Evolutionary conservation across 1,140 invertebrate species (phyloP).

Genomic region (Rhopalosiphum maidis): DNA sequence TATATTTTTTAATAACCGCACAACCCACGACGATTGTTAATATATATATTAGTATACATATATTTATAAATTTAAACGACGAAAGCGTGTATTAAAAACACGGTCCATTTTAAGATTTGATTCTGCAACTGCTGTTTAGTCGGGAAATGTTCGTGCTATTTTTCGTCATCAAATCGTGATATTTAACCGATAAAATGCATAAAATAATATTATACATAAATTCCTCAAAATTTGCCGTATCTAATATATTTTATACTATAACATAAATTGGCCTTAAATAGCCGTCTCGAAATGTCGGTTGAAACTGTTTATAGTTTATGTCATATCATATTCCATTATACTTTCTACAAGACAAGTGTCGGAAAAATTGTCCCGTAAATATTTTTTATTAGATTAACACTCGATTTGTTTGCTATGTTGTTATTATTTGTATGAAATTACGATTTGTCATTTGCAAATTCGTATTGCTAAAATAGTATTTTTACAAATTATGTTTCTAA

Average conservation of each 20-base stretch:
- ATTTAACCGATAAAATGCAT: neutral
- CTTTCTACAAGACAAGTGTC: neutral
- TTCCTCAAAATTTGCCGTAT: neutral
- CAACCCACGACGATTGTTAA: neutral
- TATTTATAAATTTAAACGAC: neutral
- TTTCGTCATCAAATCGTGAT: neutral
- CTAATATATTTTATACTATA: neutral
- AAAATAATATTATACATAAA: slow-evolving; percentile 13
- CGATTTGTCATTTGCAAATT: neutral
- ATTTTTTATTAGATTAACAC: slow-evolving; percentile 9
- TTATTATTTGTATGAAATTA: neutral
- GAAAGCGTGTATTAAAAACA: neutral
- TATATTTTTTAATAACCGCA: neutral
- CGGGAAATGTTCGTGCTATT: neutral
- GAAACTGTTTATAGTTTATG: neutral
- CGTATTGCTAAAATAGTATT: neutral
- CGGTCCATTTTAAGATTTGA: neutral
- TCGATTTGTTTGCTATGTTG: neutral
- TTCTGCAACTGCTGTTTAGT: neutral
- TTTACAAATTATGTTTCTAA: neutral
- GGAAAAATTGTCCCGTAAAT: neutral
- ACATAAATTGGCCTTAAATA: neutral
- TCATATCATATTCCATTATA: neutral
- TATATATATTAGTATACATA: too few relatives aligned
- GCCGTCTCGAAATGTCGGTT: neutral